phyloP scores from a whole-genome alignment of 2,113 vertebrate genomes.

The Epinephelus fuscoguttatus region DNA sequence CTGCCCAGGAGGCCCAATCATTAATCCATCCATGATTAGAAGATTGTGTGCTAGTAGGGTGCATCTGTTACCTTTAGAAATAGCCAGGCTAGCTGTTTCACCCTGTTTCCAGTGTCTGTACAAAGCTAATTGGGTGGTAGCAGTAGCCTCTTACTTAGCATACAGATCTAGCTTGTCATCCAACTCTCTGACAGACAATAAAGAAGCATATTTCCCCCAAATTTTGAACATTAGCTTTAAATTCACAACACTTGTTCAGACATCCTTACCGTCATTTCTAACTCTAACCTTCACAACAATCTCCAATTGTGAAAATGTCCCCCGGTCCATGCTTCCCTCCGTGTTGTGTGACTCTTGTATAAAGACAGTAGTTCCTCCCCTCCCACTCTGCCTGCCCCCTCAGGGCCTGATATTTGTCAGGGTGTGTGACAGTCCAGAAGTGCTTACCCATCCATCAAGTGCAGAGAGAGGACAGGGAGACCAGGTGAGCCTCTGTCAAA shows the following conservation, averaged over 20 bases:
- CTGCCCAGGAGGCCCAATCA: no score
- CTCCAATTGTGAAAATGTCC: neutral
- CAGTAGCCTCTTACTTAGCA: neutral
- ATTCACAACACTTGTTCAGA: neutral
- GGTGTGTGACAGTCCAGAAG: conserved; percentile 33
- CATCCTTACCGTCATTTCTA: neutral
- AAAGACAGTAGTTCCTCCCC: neutral
- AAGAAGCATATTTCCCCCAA: neutral
- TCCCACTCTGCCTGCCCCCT: neutral
- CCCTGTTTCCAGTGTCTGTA: neutral
- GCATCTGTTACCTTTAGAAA: no score
- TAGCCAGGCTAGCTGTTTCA: neutral
- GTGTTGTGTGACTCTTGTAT: neutral
- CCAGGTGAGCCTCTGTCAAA: conserved; percentile 15
- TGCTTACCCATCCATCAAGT: conserved; percentile 46
- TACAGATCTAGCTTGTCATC: neutral
- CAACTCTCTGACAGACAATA: neutral
- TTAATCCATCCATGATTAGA: no score
- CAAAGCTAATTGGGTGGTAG: neutral
- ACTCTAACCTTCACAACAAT: neutral
- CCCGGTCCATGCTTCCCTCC: no score
- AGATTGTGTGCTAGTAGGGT: no score
- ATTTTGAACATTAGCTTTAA: neutral
- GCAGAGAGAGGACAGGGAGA: neutral
- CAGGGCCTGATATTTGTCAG: conserved; percentile 28